Evolutionary conservation across 2,113 vertebrate genomes (phyloP), one percentile per base, ranked within the genome.

Genomic region (Ascaphus truei): DNA sequence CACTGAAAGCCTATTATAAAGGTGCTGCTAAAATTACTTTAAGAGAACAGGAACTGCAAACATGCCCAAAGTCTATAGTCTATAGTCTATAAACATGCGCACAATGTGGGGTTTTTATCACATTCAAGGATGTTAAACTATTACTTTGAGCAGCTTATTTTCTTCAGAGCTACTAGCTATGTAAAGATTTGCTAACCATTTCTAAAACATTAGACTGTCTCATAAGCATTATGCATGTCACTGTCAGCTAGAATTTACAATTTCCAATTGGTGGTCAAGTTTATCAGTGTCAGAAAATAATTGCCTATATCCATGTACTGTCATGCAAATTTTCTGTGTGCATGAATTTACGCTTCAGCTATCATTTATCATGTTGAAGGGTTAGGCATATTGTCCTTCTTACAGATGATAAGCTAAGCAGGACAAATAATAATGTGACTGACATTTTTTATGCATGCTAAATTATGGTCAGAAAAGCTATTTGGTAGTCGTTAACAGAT

Each of bases 351-450:
- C 36, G 18, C 22, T 23, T 12, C 4, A 13, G 7, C 5, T 36
- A 37, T 64, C 62, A 64, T 64, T 63, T 26, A 51, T 63, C 61
- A 63, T 63, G 30, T 26, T 34, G 62, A 64, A 18, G 25, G 62
- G 47, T 64, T 16, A 36, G 25, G 33, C 62, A 27, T 52, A 2
- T 63, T 34, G 26, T 52, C 36, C 23, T 37, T 33, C 29, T 16
- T 50, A 12, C 30, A 50, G 15, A 64, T 23, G 3, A 64, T 37
- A 23, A 51, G 7, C 20, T 37, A 23, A 51, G 7, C 20, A 36
- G 15, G 39, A 47, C 26, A 23, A 45, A 25, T 34, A 33, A 48
- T 25, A 36, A 51, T 26, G 1, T 16, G 10, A 51, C 12, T 62
- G 30, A 34, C 45, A 34, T n/a, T 16, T 41, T n/a, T 25, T 36